Base-by-base conservation (phyloP, 2,113 vertebrate species). In the Phaetusa simplex region DNA sequence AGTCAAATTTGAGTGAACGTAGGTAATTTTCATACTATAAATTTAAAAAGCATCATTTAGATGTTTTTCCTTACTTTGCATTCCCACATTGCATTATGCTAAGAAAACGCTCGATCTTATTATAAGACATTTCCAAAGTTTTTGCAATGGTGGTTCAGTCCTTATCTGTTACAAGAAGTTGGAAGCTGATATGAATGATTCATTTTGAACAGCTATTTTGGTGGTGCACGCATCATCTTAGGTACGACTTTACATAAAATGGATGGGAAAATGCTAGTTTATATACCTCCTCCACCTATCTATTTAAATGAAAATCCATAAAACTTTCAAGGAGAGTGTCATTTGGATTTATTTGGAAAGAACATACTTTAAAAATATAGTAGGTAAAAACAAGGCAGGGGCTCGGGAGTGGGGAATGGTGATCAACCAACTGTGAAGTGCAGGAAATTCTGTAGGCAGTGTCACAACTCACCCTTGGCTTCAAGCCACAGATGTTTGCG, bases 151-250 rank as follows among this genome's bases (percentile, higher is more conserved):
- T 27, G 24, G 84, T 36, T 93, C 34, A 52, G 8, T 53, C 52
- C 49, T 82, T 78, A 52, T 47, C n/a, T 70, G 18, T 62, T 72
- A 87, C 34, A 92, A 72, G 88, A 61, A 91, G 53, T 23, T 95
- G 91, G 83, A 30, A 84, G 18, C 59, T 78, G 47, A 8, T 55
- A 36, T 14, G 88, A 91, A 76, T 95, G 91, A 96, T 95, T 95
- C 86, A 95, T 96, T 92, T 67, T 64, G 36, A 84, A 36, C 52
- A 91, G 94, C 88, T 97, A 89, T 95, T 96, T 97, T 82, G 80
- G 92, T 74, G 86, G 26, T 36, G 26, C 61, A 61, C 19, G 3
- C 88, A 90, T 96, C 80, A 78, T 67, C 86, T 36, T 76, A 66
- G 77, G 78, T 86, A 82, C 0, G 0, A 53, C 73, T 96, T 83